Base-by-base conservation (phyloP, 2,113 vertebrate species). In the Platichthys stellatus region DNA sequence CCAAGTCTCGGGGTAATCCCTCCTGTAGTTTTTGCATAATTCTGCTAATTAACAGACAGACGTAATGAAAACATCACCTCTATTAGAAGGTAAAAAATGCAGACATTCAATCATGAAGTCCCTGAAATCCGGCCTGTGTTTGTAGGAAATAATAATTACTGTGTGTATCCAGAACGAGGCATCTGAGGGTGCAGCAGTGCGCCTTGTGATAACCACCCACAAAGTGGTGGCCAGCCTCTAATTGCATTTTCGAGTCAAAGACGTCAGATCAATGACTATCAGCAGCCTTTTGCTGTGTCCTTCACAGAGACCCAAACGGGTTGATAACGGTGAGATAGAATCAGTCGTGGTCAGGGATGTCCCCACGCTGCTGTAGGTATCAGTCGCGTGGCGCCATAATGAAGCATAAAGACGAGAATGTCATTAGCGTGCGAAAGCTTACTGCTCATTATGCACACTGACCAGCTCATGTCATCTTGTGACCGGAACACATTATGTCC, bases 221-320 rank as follows among this genome's bases (percentile, higher is more conserved):
- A 5, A 38, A 90, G 84, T 59, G 54, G 2, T 59, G 71, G 74
- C 79, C 68, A 4, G 62, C 26, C 74, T 80, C 81, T 92, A 89
- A 92, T 91, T 90, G 81, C 84, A 88, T 90, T 86, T 90, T 84
- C n/a, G 24, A 89, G 86, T 92, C 85, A 78, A 87, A 84, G 79
- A 70, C 82, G 4, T 73, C 74, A 58, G 89, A 91, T 92, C 86
- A 88, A 87, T 88, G 87, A 72, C 70, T 40, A 57, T 79, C 67
- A 82, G 74, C 72, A 82, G 81, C 67, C 77, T 86, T 85, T 82
- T 61, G 61, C 68, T 0, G 38, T 63, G 88, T 86, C 90, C 87
- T 91, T 91, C 84, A 84, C 71, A 69, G 51, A 74, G 63, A 78
- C 72, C 76, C 51, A 70, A 59, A 51, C 38, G 43, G 70, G 67